Evolutionary conservation across 2,113 vertebrate species (phyloP).

Genomic region (Takifugu bimaculatus): DNA sequence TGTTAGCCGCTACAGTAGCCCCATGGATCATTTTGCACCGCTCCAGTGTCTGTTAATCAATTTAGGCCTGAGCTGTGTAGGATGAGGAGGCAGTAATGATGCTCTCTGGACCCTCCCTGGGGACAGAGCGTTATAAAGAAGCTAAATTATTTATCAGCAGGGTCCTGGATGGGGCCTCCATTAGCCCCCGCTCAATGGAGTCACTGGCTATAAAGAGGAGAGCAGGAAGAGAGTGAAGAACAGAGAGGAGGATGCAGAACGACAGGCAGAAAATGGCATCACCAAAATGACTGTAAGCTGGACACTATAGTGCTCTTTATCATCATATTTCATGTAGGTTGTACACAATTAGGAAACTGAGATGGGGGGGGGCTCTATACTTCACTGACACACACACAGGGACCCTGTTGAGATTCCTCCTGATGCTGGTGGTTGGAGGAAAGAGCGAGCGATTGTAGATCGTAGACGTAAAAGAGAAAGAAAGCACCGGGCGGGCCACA

Average conservation of each 20-base stretch:
- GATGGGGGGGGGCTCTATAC: too few relatives aligned
- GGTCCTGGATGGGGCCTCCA: conserved; percentile 89
- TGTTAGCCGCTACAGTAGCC: conserved; percentile 77
- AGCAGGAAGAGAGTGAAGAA: conserved; percentile 47
- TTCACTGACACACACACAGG: too few relatives aligned
- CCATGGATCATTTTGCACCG: conserved; percentile 96
- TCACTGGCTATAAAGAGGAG: conserved; percentile 71
- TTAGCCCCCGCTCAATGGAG: conserved; percentile 89
- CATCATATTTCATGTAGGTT: too few relatives aligned
- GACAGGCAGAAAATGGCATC: conserved; percentile 32
- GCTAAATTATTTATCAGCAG: conserved; percentile 99
- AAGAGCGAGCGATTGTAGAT: background rate
- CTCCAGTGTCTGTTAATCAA: conserved; percentile 98
- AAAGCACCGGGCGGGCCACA: background rate
- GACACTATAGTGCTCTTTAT: background rate
- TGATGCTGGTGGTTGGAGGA: background rate
- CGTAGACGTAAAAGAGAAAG: background rate
- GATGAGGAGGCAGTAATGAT: conserved; percentile 98
- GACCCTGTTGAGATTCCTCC: background rate
- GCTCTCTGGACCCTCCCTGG: conserved; percentile 89
- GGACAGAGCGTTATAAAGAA: conserved; percentile 92
- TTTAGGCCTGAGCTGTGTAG: conserved; percentile 89
- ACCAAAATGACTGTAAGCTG: conserved; percentile 15
- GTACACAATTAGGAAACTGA: too few relatives aligned
- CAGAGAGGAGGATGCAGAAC: conserved; percentile 26